Base-by-base conservation (phyloP, 1,140 invertebrate species). In the Drosophila bipectinata region DNA sequence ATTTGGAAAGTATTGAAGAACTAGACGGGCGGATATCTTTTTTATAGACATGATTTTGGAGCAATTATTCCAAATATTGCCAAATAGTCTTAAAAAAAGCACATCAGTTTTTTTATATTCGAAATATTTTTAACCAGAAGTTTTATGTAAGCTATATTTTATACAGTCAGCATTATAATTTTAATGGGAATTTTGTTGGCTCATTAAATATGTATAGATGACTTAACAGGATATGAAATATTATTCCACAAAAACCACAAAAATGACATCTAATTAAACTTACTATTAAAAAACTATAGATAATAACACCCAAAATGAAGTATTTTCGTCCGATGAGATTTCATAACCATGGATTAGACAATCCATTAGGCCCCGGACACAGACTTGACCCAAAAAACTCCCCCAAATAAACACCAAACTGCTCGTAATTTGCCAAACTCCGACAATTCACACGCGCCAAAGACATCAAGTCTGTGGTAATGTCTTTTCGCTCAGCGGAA, bases 381-480 rank as follows among this genome's bases (percentile, higher is more conserved):
- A 53, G 32, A 45, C 26, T 61, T 84, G 77, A 80, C 81, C 77
- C 59, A 80, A 41, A 61, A 69, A 66, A 71, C 57, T 12, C 45
- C 34, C 26, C 28, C 39, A 47, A 58, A 63, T 39, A 58, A 77
- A 48, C 37, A 47, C 24, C 44, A 32, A 55, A 47, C 9, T 28
- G 39, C 30, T 54, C 30, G 45, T 21, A 41, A 56, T 64, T 32
- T 44, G 21, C 8, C 53, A 41, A 47, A 58, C 32, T 10, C 48
- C 52, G 73, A 47, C 59, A 71, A 67, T 85, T 85, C 77, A 73
- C 82, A 85, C 73, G 68, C 62, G 77, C 30, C 73, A 68, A 48
- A 76, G 63, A 28, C 68, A 71, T 66, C 48, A 58, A 55, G 41
- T 59, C 63, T 58, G 48, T 59, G 28, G 41, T 60, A 28, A 37